Conservation (phyloP, 2,797 vertebrate species). For the Danio choprae region DNA sequence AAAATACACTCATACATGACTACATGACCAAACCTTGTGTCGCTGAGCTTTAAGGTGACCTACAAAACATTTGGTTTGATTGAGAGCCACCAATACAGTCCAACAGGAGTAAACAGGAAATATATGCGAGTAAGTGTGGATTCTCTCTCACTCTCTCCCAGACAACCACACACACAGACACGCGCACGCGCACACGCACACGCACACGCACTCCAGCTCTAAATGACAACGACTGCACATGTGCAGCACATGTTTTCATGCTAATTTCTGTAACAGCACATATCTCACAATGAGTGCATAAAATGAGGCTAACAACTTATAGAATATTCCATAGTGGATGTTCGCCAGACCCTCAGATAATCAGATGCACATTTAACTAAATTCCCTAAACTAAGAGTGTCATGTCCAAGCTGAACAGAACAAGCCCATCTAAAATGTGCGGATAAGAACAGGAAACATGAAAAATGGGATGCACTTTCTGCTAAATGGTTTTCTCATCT, state of each 20-base stretch:
- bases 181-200: conserved; percentile 31
- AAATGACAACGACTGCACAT: conserved; percentile 52
- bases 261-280: conserved; percentile 39
- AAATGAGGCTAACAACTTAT: conserved; percentile 6
- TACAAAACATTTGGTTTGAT: background rate
- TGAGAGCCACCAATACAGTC: background rate
- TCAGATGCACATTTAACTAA: conserved; percentile 1
- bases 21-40: conserved; percentile 19
- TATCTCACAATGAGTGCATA: conserved; percentile 33
- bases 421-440: conserved; percentile 20
- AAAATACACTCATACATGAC: conserved; percentile 7
- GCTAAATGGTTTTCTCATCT: background rate
- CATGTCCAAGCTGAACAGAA: conserved; percentile 33
- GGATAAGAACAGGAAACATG: conserved; percentile 18
- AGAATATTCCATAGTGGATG: conserved; percentile 43
- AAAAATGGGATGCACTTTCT: conserved; percentile 19
- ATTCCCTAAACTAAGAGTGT: conserved; percentile 9
- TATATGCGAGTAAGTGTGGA: background rate
- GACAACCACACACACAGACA: conserved; percentile 25
- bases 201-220: conserved; percentile 32
- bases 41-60: background rate
- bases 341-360: background rate
- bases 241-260: conserved; percentile 55
- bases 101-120: conserved; percentile 32
- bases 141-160: conserved; percentile 13